phyloP scores from a whole-genome alignment of 2,888 invertebrate species.

The Nephrotoma guestfalica region DNA sequence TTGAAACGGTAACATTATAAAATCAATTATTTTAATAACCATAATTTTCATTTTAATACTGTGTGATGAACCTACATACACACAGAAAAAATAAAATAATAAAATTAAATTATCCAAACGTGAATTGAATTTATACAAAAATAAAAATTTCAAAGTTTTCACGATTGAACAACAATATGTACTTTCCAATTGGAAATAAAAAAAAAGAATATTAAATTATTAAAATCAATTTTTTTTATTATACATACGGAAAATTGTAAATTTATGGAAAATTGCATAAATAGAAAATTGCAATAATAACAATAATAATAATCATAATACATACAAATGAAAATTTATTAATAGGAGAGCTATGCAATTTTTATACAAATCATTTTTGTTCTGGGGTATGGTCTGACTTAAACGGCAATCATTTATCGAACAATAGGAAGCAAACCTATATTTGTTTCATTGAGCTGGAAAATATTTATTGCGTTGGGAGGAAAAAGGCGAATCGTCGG shows the following conservation, averaged over 20 bases:
- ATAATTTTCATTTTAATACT: background rate
- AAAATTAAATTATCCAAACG: background rate
- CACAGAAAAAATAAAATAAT: background rate
- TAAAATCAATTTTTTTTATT: background rate
- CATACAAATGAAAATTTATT: background rate
- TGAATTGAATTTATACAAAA: background rate
- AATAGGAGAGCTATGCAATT: background rate
- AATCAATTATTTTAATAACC: background rate
- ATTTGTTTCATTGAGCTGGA: background rate
- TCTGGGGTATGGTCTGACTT: background rate
- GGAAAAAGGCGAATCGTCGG: too few species aligned
- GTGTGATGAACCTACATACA: background rate
- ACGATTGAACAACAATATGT: background rate
- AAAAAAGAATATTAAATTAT: background rate
- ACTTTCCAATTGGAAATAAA: background rate
- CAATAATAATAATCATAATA: background rate
- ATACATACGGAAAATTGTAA: background rate
- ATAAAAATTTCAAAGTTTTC: background rate
- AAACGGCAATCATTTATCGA: background rate
- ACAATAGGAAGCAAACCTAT: background rate
- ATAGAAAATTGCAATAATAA: background rate
- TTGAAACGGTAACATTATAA: background rate
- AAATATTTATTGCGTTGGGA: background rate
- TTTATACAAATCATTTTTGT: background rate
- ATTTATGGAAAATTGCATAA: background rate